Percentiles rank a stretch among this genome's conserved stretches.
Conservation (phyloP, 2,113 vertebrate species). For the Sinocyclocheilus rhinocerous region DNA sequence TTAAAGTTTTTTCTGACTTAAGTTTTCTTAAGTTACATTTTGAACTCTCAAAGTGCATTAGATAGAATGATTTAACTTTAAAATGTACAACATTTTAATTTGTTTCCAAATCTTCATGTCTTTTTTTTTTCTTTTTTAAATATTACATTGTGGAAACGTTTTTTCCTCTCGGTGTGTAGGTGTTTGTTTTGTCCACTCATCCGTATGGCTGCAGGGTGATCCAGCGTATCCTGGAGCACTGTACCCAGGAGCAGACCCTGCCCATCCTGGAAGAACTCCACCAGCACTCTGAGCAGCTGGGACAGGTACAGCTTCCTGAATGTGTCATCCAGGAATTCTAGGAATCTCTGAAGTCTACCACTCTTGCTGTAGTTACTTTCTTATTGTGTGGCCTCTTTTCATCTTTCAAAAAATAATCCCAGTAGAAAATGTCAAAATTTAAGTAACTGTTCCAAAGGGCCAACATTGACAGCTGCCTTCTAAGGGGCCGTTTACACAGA, state of each 20-base stretch:
- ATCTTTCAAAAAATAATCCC: not conserved
- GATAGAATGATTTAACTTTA: too few species aligned
- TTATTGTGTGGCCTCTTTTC: slow-evolving; percentile 33
- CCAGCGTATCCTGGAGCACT: slow-evolving; percentile 98
- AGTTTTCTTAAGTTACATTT: too few species aligned
- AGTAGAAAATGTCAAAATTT: not conserved
- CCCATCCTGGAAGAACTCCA: slow-evolving; percentile 97
- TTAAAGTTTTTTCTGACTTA: too few species aligned
- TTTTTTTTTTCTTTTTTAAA: too few species aligned
- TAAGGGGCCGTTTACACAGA: not conserved
- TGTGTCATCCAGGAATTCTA: not conserved
- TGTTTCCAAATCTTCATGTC: too few species aligned
- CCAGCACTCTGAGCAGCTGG: slow-evolving; percentile 97
- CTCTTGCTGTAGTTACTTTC: not conserved
- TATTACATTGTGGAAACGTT: not conserved
- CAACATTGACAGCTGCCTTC: not conserved
- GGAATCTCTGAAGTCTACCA: not conserved
- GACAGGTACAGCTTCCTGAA: slow-evolving; percentile 81
- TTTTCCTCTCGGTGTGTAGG: slow-evolving; percentile 70
- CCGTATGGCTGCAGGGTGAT: slow-evolving; percentile 98
- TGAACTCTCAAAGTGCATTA: too few species aligned
- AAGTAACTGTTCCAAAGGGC: not conserved
- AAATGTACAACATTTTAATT: too few species aligned
- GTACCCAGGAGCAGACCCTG: slow-evolving; percentile 96
- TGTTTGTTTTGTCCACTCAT: slow-evolving; percentile 96